Evolutionary conservation across 2,888 invertebrate species (phyloP), one percentile per base, ranked within the genome.

Genomic region (Galeopsomyia nigrocyanea): DNA sequence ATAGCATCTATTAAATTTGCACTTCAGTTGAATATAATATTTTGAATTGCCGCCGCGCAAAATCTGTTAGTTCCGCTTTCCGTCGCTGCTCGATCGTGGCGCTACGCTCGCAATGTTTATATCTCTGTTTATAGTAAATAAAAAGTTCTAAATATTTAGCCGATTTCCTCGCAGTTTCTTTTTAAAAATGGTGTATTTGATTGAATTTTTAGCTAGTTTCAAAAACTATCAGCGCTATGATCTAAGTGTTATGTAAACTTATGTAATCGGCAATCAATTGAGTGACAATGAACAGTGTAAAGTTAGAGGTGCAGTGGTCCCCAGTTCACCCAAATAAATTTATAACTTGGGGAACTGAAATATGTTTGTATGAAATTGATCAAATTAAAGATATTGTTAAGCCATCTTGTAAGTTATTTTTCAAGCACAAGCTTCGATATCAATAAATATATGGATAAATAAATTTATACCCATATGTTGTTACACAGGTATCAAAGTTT

Each of bases 331-430:
- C 88, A 2, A 91, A 96, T 81, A 94, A 94, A 83, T 97, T 97
- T 83, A 91, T 97, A 77, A 93, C 95, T 63, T 96, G 96, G 94
- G 95, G 96, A 55, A 93, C 95, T 68, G 96, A 97, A 83, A 93
- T 98, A 83, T 93, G 91, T 86, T 88, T 97, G 64, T 97, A 96
- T 84, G 94, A 96, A 88, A 91, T 94, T 26, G 88, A 89, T 77
- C 88, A 89, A 55, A 86, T 90, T 47, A 90, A 90, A 84, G 91
- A 92, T 78, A 88, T 89, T 58, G 87, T 88, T 46, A 82, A 84
- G 73, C 84, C 88, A 22, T 83, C 86, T 21, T 84, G 87, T 87
- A 78, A 82, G 86, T 81, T 49, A 7, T 61, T 51, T 65, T 60
- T 66, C 47, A 19, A 49, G 66, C 51, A 31, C 49, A 55, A 53